A percentile compares a stretch with the other conserved stretches of the same genome.
These are phyloP conservation scores for Pleuronectes platessa DNA, from an alignment of 2,113 vertebrate species.

Conservation along the genomic window DNA sequence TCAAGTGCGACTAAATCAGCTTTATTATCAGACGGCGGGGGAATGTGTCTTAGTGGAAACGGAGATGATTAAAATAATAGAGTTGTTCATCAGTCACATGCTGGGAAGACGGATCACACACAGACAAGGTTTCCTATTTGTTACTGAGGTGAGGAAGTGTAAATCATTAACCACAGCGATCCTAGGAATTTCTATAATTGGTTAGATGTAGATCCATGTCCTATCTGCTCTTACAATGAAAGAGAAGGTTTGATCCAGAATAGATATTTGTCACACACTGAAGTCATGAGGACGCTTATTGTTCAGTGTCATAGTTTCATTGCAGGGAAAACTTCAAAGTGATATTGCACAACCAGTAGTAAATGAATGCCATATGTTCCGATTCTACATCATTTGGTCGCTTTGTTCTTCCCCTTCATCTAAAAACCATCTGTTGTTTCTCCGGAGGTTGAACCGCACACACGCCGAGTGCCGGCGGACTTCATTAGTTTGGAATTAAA, in stretches of 20 bases:
- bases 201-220: slow-evolving; percentile 3
- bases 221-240: slow-evolving; percentile 30
- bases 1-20: slow-evolving; percentile 59
- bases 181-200: slow-evolving; percentile 5
- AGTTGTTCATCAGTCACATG: slow-evolving; percentile 68
- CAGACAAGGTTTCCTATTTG: slow-evolving; percentile 34
- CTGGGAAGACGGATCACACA: slow-evolving; percentile 55
- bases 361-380: neutral
- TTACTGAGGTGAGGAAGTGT: slow-evolving; percentile 35
- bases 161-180: slow-evolving; percentile 20
- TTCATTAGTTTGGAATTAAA: slow-evolving; percentile 49
- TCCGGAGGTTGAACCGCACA: slow-evolving; percentile 29
- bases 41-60: slow-evolving; percentile 46
- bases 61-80: slow-evolving; percentile 71
- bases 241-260: neutral
- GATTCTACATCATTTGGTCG: slow-evolving; percentile 15
- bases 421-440: slow-evolving; percentile 2
- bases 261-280: slow-evolving; percentile 8
- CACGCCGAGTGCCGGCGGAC: slow-evolving; percentile 10
- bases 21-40: slow-evolving; percentile 54
- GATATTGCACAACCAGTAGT: neutral
- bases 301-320: slow-evolving; percentile 4
- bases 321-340: neutral
- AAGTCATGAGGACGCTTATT: slow-evolving; percentile 1
- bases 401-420: slow-evolving; percentile 29